phyloP scores from a whole-genome alignment of 2,797 vertebrate species.

The Pygocentrus nattereri region DNA sequence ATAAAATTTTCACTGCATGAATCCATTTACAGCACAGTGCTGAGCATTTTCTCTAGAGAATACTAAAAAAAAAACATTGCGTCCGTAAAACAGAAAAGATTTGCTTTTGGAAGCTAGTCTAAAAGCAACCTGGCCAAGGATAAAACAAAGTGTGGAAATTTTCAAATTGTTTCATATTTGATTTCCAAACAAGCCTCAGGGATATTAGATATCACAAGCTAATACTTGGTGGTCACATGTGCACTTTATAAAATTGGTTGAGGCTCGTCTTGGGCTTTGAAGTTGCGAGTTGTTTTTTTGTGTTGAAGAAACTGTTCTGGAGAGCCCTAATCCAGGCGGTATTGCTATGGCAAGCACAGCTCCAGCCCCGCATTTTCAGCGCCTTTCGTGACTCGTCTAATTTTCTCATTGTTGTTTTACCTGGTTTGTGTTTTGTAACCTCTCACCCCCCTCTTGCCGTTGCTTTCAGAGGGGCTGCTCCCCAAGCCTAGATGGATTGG shows the following conservation, averaged over 20 bases:
- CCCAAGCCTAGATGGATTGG: slow-evolving; percentile 62
- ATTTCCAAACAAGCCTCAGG: slow-evolving; percentile 75
- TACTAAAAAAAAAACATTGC: slow-evolving; percentile 62
- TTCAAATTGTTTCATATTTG: slow-evolving; percentile 74
- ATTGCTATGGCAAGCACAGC: slow-evolving; percentile 69
- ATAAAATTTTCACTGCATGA: slow-evolving; percentile 54
- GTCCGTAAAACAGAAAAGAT: slow-evolving; percentile 53
- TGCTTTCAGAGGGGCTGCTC: slow-evolving; percentile 54
- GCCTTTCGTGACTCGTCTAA: slow-evolving; percentile 72
- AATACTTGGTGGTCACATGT: slow-evolving; percentile 69
- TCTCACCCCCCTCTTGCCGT: slow-evolving; percentile 48
- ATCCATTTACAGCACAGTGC: slow-evolving; percentile 28
- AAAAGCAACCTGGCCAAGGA: slow-evolving; percentile 64
- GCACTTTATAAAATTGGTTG: slow-evolving; percentile 66
- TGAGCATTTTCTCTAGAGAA: slow-evolving; percentile 51
- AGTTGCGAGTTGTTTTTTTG: slow-evolving; percentile 70
- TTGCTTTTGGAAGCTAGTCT: slow-evolving; percentile 68
- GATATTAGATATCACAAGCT: slow-evolving; percentile 70
- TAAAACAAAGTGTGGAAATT: slow-evolving; percentile 69
- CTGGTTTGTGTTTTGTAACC: slow-evolving; percentile 74
- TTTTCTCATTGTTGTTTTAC: slow-evolving; percentile 77
- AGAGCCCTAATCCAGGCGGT: slow-evolving; percentile 72
- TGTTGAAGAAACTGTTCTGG: slow-evolving; percentile 66
- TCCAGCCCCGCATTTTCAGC: slow-evolving; percentile 61
- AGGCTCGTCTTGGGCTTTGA: slow-evolving; percentile 69